Evolutionary conservation across 53 echinoderm and acorn worm species (phyloP), one percentile per base, ranked within the genome.

Genomic region (Temnopleurus reevesii): DNA sequence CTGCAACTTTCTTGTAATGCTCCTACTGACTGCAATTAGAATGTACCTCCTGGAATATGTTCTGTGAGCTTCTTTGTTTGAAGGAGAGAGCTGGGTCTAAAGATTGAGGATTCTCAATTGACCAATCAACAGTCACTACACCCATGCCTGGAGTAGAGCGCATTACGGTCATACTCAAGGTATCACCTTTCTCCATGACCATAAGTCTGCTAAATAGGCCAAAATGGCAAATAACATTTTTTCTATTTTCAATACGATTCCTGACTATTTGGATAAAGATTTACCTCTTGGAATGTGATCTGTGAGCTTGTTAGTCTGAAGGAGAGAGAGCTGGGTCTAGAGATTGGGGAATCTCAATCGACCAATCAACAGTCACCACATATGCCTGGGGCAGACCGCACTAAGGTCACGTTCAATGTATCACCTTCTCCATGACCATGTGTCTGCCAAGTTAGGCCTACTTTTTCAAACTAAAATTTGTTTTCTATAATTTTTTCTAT

Each of bases 141-240:
- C 99, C 99, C 83, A 92, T 53, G 36, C 94, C 99, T 25, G 99
- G 99, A 12, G 90, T 12, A n/a, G 94, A 89, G 12, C 98, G 84
- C 18, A 94, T 94, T 9, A 97, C 91, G 2, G 93, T 94, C 29
- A 95, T 91, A 21, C 94, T 92, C 51, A 97, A 94, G 1, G 57
- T 49, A 77, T 97, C 94, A 2, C 98, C 97, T 97, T 43, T 19
- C n/a, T n/a, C n/a, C n/a, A n/a, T n/a, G n/a, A n/a, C n/a, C n/a
- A n/a, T n/a, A n/a, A n/a, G n/a, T n/a, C n/a, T n/a, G n/a, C n/a
- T n/a, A n/a, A n/a, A n/a, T n/a, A n/a, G n/a, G n/a, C n/a, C n/a
- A n/a, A n/a, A n/a, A n/a, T n/a, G n/a, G n/a, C n/a, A n/a, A n/a
- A n/a, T n/a, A n/a, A n/a, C n/a, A n/a, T n/a, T n/a, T n/a, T n/a